A percentile compares a stretch with the other conserved stretches of the same genome.
Evolutionary conservation across 2,113 vertebrate genomes (phyloP).

Genomic region (Galbula dea): DNA sequence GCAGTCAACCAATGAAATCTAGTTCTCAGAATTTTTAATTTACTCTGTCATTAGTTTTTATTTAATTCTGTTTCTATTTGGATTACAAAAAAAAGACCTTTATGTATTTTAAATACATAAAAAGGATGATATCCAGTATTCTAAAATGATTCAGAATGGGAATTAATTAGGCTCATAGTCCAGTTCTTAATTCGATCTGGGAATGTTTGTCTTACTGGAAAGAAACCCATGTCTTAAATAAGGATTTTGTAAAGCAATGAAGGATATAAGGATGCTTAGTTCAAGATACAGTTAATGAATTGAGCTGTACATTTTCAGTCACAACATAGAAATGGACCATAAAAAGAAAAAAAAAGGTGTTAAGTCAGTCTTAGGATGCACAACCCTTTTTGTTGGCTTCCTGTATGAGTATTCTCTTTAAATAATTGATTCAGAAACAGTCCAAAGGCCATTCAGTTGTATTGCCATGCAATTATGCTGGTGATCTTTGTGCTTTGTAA

Average conservation of each 20-base stretch:
- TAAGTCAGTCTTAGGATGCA: neutral
- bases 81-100: neutral
- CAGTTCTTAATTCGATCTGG: neutral
- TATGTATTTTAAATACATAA: neutral
- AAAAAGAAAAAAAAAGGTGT: neutral
- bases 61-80: neutral
- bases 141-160: neutral
- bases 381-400: neutral
- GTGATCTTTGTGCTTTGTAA: neutral
- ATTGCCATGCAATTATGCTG: neutral
- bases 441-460: neutral
- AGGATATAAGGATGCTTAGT: neutral
- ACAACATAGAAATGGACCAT: neutral
- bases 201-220: neutral
- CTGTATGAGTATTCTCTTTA: neutral
- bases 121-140: neutral
- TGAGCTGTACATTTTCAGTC: neutral
- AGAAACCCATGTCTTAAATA: neutral
- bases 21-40: neutral
- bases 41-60: neutral
- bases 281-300: neutral
- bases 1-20: neutral
- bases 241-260: neutral
- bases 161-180: neutral
- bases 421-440: neutral